Evolutionary conservation across 2,888 invertebrate species (phyloP).

Genomic region (Byasa hedistus): DNA sequence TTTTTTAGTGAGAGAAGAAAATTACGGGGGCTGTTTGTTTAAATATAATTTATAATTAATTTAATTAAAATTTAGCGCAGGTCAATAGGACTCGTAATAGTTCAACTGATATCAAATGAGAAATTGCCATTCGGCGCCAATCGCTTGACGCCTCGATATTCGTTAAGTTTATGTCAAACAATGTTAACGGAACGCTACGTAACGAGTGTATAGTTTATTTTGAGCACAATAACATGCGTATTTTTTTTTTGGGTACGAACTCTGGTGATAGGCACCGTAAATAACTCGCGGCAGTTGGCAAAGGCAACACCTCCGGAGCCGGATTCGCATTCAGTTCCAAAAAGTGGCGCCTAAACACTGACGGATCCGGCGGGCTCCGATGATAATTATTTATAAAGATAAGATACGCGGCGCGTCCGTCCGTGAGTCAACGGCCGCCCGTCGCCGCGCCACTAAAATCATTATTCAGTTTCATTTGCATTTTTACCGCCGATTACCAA

Average conservation of each 20-base stretch:
- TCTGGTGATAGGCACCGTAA: constrained; percentile 1
- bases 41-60: neutral
- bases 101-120: constrained; percentile 12
- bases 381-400: constrained; percentile 46
- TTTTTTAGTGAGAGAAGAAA: no score
- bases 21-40: no score
- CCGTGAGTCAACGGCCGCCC: constrained; percentile 59
- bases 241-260: neutral
- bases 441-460: constrained; percentile 53
- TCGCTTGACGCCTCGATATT: constrained; percentile 10
- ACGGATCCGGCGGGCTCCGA: constrained; percentile 46
- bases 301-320: constrained; percentile 35
- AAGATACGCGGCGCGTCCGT: constrained; percentile 40
- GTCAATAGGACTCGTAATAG: constrained; percentile 9
- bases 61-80: constrained; percentile 1
- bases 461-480: constrained; percentile 62
- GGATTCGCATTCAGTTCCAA: constrained; percentile 49
- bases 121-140: constrained; percentile 8
- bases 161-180: constrained; percentile 3
- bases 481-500: constrained; percentile 54
- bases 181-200: constrained; percentile 4
- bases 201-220: neutral
- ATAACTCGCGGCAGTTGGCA: constrained; percentile 20
- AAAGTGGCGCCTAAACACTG: constrained; percentile 60
- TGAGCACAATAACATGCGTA: neutral